phyloP scores from a whole-genome alignment of 2,888 invertebrate species.

The Agrochola litura region DNA sequence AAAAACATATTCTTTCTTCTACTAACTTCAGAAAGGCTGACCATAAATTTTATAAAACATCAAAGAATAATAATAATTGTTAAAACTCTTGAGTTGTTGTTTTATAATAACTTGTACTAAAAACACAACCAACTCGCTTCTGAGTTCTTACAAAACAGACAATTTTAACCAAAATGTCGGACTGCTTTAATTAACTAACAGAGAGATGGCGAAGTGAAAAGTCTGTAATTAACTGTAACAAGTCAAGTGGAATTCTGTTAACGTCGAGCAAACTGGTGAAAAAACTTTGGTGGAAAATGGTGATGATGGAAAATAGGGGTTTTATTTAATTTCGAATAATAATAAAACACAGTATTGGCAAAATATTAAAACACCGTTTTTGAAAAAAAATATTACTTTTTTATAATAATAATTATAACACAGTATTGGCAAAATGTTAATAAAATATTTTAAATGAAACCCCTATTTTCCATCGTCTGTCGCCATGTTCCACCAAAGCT shows the following conservation, averaged over 20 bases:
- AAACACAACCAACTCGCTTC: conserved; percentile 8
- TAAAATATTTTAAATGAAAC: no score
- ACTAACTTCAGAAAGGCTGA: background rate
- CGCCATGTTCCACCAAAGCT: no score
- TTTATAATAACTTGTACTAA: background rate
- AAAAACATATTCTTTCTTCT: no score
- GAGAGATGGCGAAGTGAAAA: conserved; percentile 69
- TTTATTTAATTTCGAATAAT: background rate
- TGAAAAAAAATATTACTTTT: no score
- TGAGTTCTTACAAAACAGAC: conserved; percentile 28
- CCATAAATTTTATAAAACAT: background rate
- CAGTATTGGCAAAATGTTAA: background rate
- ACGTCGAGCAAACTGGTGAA: conserved; percentile 17
- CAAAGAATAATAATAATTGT: background rate
- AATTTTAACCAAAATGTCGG: conserved; percentile 42
- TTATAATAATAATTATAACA: background rate
- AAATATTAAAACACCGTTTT: background rate
- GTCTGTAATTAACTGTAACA: conserved; percentile 72
- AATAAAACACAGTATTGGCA: background rate
- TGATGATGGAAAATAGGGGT: background rate
- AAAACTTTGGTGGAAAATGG: background rate
- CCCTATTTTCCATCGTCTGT: no score
- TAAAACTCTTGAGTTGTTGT: background rate
- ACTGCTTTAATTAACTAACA: conserved; percentile 62
- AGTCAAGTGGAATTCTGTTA: conserved; percentile 39